Percentiles rank a stretch among this genome's conserved stretches.
Conservation (phyloP, 2,797 vertebrate species). For the Rhynchonycteris naso region DNA sequence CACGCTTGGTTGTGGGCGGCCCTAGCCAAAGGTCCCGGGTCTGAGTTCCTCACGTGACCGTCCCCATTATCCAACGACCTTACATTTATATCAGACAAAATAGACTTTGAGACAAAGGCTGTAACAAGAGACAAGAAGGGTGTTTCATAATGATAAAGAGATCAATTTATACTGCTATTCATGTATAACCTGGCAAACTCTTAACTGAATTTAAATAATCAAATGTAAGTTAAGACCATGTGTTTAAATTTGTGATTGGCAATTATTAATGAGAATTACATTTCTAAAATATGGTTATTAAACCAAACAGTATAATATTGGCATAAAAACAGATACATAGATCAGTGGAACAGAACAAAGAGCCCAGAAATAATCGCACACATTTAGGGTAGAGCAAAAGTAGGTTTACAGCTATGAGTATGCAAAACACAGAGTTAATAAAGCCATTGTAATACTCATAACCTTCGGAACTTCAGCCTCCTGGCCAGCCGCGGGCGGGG, state of each 20-base stretch:
- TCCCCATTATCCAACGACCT: too few species aligned
- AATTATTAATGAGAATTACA: background rate
- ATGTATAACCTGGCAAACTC: background rate
- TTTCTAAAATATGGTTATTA: background rate
- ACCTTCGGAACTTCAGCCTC: background rate
- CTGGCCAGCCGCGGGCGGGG: too few species aligned
- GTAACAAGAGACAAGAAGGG: too few species aligned
- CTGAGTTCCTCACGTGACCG: too few species aligned
- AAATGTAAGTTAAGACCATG: background rate
- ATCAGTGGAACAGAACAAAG: too few species aligned
- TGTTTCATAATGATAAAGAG: too few species aligned
- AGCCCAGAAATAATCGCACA: too few species aligned
- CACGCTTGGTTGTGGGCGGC: too few species aligned
- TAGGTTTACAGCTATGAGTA: too few species aligned
- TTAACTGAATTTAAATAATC: slow-evolving; percentile 9
- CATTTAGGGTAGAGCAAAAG: too few species aligned
- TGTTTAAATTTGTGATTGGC: background rate
- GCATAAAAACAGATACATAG: too few species aligned
- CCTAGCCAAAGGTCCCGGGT: too few species aligned
- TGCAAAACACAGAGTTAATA: background rate
- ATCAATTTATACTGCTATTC: background rate
- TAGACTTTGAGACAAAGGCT: background rate
- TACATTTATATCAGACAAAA: background rate
- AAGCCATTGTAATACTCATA: background rate
- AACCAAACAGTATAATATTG: background rate